Evolutionary conservation across 2,797 vertebrate genomes (phyloP), one percentile per base, ranked within the genome.

Genomic region (Semaprochilodus insignis): DNA sequence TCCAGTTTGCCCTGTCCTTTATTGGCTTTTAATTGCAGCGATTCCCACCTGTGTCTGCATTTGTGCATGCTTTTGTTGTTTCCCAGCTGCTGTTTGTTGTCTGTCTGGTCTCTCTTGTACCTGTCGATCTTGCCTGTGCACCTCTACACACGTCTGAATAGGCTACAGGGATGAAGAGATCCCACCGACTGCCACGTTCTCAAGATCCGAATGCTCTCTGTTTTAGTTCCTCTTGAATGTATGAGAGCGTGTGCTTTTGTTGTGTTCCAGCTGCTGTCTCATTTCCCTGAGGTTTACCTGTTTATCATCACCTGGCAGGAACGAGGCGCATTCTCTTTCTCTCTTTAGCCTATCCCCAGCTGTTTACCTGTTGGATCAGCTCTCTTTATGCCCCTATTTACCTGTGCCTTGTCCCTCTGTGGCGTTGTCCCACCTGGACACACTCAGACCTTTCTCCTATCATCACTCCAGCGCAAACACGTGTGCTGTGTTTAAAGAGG

Each of bases 31-130:
- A 75, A 71, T 83, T 81, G 65, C 73, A 52, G 34, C 21, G 25
- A 52, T 83, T 69, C 63, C 74, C 82, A 83, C 57, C 78, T 81
- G 81, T 65, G 75, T 54, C 44, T 77, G 27, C n/a, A 36, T 52
- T 6, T 52, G 40, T 62, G 25, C 62, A 19, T 17, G 27, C 16
- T 63, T 63, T 70, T 31, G 0, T 59, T n/a, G 72, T 48, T 73
- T 59, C 54, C 52, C 77, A 71, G 77, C 77, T 79, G 78, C n/a
- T 73, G 69, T 65, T 73, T 63, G 57, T 80, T 62, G 52, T 57
- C 25, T 6, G 70, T 73, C 57, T 54, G 57, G 40, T 73, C 44
- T 36, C 40, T 48, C 57, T 15, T 63, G 57, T 79, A 16, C 13
- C 40, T 31, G 10, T 23, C 51, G 40, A 51, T 25, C 40, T 25